A percentile compares a stretch with the other conserved stretches of the same genome.
phyloP scores from a whole-genome alignment of 2,113 vertebrate species.

The Talpa occidentalis region DNA sequence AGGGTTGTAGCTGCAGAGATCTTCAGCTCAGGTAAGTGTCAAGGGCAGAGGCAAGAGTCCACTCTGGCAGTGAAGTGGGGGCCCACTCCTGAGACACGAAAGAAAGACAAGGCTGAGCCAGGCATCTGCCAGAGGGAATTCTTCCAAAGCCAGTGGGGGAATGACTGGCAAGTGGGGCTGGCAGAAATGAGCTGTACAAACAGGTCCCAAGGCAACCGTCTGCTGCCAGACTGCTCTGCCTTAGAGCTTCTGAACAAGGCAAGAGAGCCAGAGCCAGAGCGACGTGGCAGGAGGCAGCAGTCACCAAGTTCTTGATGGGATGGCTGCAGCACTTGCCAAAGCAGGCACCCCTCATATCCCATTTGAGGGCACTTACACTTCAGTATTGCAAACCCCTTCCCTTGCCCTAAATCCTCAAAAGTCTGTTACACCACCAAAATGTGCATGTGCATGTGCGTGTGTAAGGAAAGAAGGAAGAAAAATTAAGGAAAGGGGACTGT shows the following conservation, averaged over 20 bases:
- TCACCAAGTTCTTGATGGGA: not conserved
- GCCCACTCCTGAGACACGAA: not conserved
- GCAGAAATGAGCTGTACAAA: conserved; percentile 33
- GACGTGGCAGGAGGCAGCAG: not conserved
- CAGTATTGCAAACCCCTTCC: not conserved
- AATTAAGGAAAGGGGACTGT: not conserved
- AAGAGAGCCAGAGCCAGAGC: not conserved
- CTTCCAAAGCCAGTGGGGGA: not conserved
- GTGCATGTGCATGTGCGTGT: not conserved
- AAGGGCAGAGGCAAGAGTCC: not conserved
- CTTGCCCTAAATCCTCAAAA: not conserved
- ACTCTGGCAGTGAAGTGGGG: not conserved
- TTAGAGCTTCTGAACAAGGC: not conserved
- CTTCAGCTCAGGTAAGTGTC: not conserved
- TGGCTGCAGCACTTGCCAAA: not conserved
- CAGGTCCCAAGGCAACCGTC: conserved; percentile 35
- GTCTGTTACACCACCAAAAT: not conserved
- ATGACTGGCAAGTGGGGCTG: not conserved
- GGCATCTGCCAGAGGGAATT: conserved; percentile 32
- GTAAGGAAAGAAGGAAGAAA: not conserved
- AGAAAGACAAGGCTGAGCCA: not conserved
- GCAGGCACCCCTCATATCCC: not conserved
- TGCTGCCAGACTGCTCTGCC: not conserved
- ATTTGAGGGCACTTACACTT: no score
- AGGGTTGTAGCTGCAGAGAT: not conserved